Conservation (phyloP, 2,888 invertebrate species). For the Folsomia candida region DNA sequence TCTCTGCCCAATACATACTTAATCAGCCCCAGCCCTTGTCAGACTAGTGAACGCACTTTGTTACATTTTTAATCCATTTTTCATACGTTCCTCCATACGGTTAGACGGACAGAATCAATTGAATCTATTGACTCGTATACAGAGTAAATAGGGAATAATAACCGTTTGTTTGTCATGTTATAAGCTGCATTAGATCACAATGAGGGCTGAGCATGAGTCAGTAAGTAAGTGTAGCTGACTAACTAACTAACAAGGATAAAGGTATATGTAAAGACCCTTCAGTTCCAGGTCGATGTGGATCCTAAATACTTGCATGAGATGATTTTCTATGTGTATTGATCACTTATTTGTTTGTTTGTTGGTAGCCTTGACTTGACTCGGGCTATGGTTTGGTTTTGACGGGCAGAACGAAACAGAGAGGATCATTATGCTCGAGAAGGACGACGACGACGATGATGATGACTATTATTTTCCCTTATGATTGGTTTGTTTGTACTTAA, state of each 20-base stretch:
- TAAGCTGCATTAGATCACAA: background rate
- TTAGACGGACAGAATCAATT: background rate
- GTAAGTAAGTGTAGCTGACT: background rate
- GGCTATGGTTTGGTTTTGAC: background rate
- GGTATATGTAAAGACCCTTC: background rate
- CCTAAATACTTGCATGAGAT: too few species aligned
- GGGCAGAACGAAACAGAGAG: background rate
- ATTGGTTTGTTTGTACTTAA: constrained; percentile 5
- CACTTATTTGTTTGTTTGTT: background rate
- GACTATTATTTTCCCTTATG: constrained; percentile 8
- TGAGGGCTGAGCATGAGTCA: background rate
- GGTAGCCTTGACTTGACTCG: background rate
- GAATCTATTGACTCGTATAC: background rate
- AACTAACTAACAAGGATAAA: background rate
- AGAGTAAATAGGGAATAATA: constrained; percentile 2
- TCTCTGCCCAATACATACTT: too few species aligned
- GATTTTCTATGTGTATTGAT: background rate
- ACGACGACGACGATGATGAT: background rate
- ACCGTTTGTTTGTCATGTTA: constrained; percentile 1
- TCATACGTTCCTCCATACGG: background rate
- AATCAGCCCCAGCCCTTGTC: too few species aligned
- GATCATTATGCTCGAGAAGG: background rate
- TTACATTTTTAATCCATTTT: background rate
- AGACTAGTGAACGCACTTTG: too few species aligned
- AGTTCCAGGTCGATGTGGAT: background rate